phyloP scores from a whole-genome alignment of 2,888 invertebrate species.

The Synergus umbraculus region DNA sequence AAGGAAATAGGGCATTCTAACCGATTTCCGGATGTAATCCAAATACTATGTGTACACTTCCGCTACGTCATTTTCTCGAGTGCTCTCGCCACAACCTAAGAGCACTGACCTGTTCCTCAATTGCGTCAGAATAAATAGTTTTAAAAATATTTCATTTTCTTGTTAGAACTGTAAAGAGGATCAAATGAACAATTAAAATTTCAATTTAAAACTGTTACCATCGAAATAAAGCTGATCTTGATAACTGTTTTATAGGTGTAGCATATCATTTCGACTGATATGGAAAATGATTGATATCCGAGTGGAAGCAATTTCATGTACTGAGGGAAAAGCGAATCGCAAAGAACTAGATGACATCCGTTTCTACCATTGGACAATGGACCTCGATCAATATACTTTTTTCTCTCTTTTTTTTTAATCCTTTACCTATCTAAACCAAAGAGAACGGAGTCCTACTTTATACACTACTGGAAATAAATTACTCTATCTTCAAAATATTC shows the following conservation, averaged over 20 bases:
- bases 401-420: not conserved
- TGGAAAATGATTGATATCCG: not conserved
- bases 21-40: not conserved
- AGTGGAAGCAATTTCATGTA: not conserved
- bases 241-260: not conserved
- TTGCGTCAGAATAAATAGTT: not conserved
- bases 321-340: constrained; percentile 1
- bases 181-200: not conserved
- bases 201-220: not conserved
- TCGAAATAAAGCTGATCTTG: not conserved
- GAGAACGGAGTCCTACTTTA: not conserved
- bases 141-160: too few species aligned
- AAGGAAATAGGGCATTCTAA: not conserved
- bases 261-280: not conserved
- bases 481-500: not conserved
- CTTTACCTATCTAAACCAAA: not conserved
- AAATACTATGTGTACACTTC: not conserved
- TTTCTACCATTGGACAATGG: not conserved
- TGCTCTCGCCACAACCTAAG: constrained; percentile 3
- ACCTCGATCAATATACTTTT: not conserved
- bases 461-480: not conserved
- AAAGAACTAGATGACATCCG: not conserved
- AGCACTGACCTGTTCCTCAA: not conserved
- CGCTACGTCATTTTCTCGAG: constrained; percentile 8
- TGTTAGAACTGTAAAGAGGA: not conserved